phyloP scores from a whole-genome alignment of 2,113 vertebrate genomes.

The Cairina moschata region DNA sequence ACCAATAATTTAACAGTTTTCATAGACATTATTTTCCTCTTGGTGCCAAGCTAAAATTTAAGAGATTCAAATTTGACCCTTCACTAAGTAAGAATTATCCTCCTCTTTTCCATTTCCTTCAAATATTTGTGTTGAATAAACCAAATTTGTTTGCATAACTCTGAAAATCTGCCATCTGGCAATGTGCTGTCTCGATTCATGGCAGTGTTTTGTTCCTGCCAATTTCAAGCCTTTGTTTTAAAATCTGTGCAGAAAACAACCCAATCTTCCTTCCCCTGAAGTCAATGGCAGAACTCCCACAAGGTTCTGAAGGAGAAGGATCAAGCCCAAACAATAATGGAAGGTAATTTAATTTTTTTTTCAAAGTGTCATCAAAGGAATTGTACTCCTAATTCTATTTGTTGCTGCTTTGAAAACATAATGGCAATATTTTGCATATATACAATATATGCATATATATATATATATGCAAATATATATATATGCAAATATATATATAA shows the following conservation, averaged over 20 bases:
- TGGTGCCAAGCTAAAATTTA: background rate
- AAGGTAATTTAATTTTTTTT: slow-evolving; percentile 21
- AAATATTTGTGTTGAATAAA: slow-evolving; percentile 60
- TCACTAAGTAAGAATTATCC: background rate
- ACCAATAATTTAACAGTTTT: background rate
- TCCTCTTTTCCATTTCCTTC: background rate
- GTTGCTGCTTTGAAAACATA: slow-evolving; percentile 43
- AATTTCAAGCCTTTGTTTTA: slow-evolving; percentile 62
- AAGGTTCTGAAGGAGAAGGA: slow-evolving; percentile 36
- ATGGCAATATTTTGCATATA: slow-evolving; percentile 56
- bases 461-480: too few relatives aligned
- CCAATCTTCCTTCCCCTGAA: slow-evolving; percentile 46
- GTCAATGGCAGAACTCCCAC: slow-evolving; percentile 54
- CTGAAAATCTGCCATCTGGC: slow-evolving; percentile 64
- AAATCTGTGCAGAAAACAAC: slow-evolving; percentile 59
- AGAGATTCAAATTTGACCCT: background rate
- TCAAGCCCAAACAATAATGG: slow-evolving; percentile 39
- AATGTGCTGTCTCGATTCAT: slow-evolving; percentile 31
- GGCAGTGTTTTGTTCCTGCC: slow-evolving; percentile 35
- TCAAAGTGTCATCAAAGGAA: slow-evolving; percentile 58
- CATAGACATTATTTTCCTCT: background rate
- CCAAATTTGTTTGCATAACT: slow-evolving; percentile 54
- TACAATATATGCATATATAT: background rate
- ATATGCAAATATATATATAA: too few relatives aligned
- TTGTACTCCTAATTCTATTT: slow-evolving; percentile 50